phyloP scores from a whole-genome alignment of 2,113 vertebrate species.

The Sinosuthora webbiana region DNA sequence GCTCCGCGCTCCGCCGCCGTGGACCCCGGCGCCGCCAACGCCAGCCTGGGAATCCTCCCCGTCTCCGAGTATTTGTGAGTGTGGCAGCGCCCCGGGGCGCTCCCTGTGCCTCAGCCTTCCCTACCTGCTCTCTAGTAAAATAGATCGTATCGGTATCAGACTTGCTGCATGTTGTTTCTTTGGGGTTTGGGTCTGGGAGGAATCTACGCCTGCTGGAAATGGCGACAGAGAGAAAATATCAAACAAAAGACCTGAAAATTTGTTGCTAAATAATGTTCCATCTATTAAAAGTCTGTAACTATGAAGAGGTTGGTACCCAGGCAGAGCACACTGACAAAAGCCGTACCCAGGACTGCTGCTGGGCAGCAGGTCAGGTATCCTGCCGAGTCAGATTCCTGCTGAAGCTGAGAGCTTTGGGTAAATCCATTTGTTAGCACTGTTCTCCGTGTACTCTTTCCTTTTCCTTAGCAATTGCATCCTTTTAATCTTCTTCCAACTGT shows the following conservation, averaged over 20 bases:
- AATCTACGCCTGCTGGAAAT: neutral
- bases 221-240: neutral
- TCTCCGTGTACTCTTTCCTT: neutral
- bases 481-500: neutral
- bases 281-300: neutral
- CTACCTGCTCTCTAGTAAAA: neutral
- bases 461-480: neutral
- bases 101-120: neutral
- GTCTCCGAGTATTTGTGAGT: constrained; percentile 52
- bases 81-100: neutral
- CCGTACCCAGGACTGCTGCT: neutral
- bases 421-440: neutral
- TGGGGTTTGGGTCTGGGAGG: neutral
- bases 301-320: neutral
- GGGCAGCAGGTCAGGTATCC: neutral
- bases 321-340: neutral
- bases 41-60: constrained; percentile 55
- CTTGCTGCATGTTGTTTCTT: neutral
- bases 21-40: constrained; percentile 27
- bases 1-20: constrained; percentile 34
- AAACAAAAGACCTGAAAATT: neutral
- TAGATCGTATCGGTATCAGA: neutral
- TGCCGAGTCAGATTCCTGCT: neutral
- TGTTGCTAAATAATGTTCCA: neutral
- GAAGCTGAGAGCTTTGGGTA: neutral